Evolutionary conservation across 2,888 invertebrate species (phyloP).

Genomic region (Hesperia comma): DNA sequence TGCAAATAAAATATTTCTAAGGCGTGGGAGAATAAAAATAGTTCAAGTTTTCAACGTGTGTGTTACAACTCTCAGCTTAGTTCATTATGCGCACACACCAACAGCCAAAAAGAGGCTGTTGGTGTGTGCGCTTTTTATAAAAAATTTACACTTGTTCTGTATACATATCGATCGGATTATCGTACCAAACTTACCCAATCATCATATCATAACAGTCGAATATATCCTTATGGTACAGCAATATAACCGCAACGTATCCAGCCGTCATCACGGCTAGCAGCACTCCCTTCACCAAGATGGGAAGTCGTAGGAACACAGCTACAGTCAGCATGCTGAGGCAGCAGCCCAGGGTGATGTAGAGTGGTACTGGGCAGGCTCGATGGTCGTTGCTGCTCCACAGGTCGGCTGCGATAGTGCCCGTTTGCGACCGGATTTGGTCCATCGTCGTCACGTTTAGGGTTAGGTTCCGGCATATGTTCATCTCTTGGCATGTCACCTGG

Average conservation of each 20-base stretch:
- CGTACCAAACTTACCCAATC: constrained; percentile 85
- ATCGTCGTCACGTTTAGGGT: constrained; percentile 80
- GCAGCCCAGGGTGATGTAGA: constrained; percentile 94
- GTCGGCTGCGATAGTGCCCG: constrained; percentile 60
- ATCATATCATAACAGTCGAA: constrained; percentile 92
- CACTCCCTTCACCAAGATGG: constrained; percentile 91
- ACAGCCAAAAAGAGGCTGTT: no score
- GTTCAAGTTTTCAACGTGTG: no score
- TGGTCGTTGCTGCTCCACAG: constrained; percentile 85
- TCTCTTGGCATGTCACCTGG: constrained; percentile 75
- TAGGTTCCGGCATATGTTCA: constrained; percentile 69
- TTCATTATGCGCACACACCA: no score
- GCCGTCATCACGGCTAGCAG: constrained; percentile 91
- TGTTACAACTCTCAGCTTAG: no score
- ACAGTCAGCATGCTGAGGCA: constrained; percentile 93
- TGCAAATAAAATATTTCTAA: no score
- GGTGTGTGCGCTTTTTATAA: no score
- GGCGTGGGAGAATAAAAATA: no score
- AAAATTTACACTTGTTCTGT: no score
- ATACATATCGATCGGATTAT: not conserved
- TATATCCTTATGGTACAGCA: constrained; percentile 90
- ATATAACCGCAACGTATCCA: constrained; percentile 91
- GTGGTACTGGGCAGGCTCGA: constrained; percentile 92
- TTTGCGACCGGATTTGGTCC: constrained; percentile 72
- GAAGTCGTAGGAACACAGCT: constrained; percentile 92